Base-by-base conservation (phyloP, 2,113 vertebrate genomes). In the Forbesichthys papilliferus region DNA sequence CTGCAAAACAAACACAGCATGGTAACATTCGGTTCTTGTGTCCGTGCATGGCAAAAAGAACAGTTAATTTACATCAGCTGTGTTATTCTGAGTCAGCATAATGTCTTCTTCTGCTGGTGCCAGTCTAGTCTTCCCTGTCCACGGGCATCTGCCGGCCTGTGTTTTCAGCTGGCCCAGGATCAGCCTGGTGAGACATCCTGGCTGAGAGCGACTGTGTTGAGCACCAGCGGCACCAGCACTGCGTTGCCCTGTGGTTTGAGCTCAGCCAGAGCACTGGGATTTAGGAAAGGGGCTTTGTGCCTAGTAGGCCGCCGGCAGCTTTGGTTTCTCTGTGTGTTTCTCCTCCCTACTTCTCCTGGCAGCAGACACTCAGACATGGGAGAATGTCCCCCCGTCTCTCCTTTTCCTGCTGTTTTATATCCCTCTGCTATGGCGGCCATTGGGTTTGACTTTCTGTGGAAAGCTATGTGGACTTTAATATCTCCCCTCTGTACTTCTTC, bases 251-350 rank as follows among this genome's bases (percentile, higher is more conserved):
- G 52, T 71, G 18, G 80, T 69, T 27, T 69, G 52, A 48, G 75
- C 78, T 42, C 75, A 70, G 81, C 77, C 76, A 63, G 69, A 60
- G 46, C 55, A 75, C 70, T 74, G 80, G 62, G 83, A 67, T 81
- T 85, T 84, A 48, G 82, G 78, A 77, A 36, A 72, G 65, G 60
- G 79, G 74, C 84, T 90, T 87, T 89, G 80, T 81, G 87, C 82
- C 71, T 73, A 86, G 84, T 84, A 82, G 78, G 84, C 72, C 56
- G 68, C 53, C 49, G 79, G 75, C 78, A 79, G 81, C 80, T 87
- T 84, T 48, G 33, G 74, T 89, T 90, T 89, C 86, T 81, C 72
- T 27, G 54, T 4, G 18, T 79, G 72, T 80, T 66, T 68, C 81
- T 86, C 61, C 73, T 73, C 79, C 77, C 78, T 69, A 59, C 65